Conservation (phyloP, 2,113 vertebrate species). For the Platycercus adscitus region DNA sequence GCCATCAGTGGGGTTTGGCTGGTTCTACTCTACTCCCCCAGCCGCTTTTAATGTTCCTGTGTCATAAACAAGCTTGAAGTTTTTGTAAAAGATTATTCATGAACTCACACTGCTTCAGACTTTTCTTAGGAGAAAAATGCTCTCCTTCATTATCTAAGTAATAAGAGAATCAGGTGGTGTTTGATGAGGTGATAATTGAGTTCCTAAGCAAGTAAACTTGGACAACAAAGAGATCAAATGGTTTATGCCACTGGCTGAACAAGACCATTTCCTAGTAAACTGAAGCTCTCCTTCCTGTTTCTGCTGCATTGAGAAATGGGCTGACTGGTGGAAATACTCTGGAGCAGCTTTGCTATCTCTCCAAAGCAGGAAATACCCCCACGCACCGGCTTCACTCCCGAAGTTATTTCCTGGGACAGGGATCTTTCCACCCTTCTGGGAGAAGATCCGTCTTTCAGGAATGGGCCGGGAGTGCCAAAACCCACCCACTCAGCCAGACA, state of each 20-base stretch:
- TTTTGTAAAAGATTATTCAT: background rate
- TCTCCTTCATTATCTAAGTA: background rate
- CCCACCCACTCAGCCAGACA: background rate
- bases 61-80: background rate
- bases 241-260: background rate
- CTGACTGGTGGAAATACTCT: background rate
- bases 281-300: background rate
- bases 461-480: constrained; percentile 2
- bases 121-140: background rate
- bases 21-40: background rate
- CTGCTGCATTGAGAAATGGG: background rate
- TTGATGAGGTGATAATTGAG: background rate
- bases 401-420: background rate
- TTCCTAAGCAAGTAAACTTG: background rate
- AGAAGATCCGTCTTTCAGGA: background rate
- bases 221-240: background rate
- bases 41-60: background rate
- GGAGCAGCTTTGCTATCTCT: background rate
- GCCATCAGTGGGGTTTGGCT: background rate
- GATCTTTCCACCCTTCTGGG: background rate
- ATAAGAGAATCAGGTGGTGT: background rate
- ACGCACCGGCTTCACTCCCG: fast-evolving
- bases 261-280: background rate
- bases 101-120: background rate
- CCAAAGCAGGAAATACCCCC: background rate